Evolutionary conservation across 64 coral and sea anemone species (phyloP).

Genomic region (Montipora efflorescens): DNA sequence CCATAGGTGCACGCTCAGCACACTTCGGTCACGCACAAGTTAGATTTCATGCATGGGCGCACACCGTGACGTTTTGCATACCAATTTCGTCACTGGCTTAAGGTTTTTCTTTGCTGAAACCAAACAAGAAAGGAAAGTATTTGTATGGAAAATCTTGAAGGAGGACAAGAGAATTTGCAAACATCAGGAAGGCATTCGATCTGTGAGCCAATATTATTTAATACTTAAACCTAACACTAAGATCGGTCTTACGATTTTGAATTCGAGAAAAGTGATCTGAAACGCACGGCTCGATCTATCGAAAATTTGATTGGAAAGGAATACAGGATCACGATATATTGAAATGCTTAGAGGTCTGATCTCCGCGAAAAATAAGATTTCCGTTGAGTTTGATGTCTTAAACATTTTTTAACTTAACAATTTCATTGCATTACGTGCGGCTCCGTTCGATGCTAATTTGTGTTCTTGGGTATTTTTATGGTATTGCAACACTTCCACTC

Average conservation of each 20-base stretch:
- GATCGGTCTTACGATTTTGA: not conserved
- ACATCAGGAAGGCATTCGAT: not conserved
- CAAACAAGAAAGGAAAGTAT: not conserved
- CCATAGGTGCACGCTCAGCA: not conserved
- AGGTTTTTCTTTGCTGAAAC: not conserved
- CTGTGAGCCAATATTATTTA: conserved; percentile 13
- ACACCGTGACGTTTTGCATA: not conserved
- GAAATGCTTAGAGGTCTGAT: not conserved
- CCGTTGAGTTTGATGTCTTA: not conserved
- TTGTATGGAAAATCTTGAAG: not conserved
- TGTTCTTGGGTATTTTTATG: not conserved
- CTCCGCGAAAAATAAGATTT: not conserved
- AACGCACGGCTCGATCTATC: not conserved
- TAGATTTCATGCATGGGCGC: not conserved
- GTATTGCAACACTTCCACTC: not conserved
- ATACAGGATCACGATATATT: not conserved
- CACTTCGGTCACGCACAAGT: not conserved
- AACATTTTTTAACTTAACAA: not conserved
- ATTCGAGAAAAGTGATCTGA: not conserved
- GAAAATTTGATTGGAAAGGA: not conserved
- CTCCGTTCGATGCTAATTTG: not conserved
- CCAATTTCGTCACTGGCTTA: conserved; percentile 1
- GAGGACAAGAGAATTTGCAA: not conserved
- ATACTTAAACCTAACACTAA: not conserved
- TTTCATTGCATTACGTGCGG: not conserved